Evolutionary conservation across 2,888 invertebrate species (phyloP).

Genomic region (Trachelus stipa): DNA sequence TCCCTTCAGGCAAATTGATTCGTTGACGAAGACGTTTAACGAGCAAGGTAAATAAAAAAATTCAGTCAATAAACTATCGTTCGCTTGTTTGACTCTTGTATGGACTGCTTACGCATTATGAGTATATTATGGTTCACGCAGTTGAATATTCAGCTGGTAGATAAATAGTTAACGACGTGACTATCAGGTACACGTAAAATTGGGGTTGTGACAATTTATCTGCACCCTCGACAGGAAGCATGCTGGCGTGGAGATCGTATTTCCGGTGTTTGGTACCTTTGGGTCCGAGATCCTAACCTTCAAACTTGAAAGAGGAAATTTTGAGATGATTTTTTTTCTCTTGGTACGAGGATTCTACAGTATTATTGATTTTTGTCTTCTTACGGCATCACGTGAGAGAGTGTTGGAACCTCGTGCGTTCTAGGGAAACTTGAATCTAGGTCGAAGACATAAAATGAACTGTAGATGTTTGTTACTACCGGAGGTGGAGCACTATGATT

Average conservation of each 20-base stretch:
- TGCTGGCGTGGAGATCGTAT: not conserved
- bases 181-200: too few species aligned
- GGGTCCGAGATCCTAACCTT: not conserved
- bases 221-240: not conserved
- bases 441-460: not conserved
- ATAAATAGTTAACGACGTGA: not conserved
- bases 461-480: not conserved
- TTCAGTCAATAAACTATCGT: not conserved
- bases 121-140: not conserved
- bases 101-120: not conserved
- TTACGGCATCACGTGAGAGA: not conserved
- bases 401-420: not conserved
- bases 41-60: not conserved
- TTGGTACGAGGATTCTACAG: not conserved
- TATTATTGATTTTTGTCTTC: not conserved
- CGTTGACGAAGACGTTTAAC: not conserved
- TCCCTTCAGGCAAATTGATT: not conserved
- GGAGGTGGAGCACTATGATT: not conserved
- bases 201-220: not conserved
- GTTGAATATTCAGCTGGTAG: not conserved
- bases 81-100: not conserved
- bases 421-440: not conserved
- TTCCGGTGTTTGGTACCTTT: not conserved
- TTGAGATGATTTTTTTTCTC: not conserved
- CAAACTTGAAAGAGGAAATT: not conserved